Evolutionary conservation across 2,113 vertebrate genomes (phyloP).

Genomic region (Mirza zaza): DNA sequence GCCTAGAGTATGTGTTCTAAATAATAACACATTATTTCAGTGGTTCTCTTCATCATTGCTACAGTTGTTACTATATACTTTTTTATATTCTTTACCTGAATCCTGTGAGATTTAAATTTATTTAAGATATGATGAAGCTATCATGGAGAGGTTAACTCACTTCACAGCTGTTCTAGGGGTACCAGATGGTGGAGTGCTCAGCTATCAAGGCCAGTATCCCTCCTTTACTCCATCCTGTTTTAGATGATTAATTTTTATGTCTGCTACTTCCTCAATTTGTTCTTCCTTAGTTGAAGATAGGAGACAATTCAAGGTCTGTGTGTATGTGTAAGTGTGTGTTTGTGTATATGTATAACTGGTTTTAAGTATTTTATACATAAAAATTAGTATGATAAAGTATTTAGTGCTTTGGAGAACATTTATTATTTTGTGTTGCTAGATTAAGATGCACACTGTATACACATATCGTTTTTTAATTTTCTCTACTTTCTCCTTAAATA

Average conservation of each 20-base stretch:
- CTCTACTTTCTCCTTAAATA: not conserved
- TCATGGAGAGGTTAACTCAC: not conserved
- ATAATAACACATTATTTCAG: not conserved
- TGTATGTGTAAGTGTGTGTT: too few relatives aligned
- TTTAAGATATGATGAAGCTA: not conserved
- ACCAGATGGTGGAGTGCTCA: not conserved
- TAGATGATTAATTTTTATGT: conserved; percentile 2
- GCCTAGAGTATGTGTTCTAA: not conserved
- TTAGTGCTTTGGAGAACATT: not conserved
- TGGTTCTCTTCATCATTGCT: not conserved
- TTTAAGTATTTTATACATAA: not conserved
- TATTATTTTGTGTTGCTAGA: not conserved
- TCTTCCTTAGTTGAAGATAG: not conserved
- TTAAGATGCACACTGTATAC: not conserved
- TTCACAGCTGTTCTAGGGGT: not conserved
- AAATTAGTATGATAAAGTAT: not conserved
- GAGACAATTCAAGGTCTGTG: not conserved
- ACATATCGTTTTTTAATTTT: not conserved
- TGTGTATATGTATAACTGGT: not conserved
- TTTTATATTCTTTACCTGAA: not conserved
- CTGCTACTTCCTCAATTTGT: not conserved
- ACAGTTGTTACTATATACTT: not conserved
- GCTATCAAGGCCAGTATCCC: not conserved
- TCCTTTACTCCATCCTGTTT: not conserved
- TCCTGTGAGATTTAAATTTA: not conserved